Base-by-base conservation (phyloP, 2,797 vertebrate species). In the Mormyrops boulengeri region DNA sequence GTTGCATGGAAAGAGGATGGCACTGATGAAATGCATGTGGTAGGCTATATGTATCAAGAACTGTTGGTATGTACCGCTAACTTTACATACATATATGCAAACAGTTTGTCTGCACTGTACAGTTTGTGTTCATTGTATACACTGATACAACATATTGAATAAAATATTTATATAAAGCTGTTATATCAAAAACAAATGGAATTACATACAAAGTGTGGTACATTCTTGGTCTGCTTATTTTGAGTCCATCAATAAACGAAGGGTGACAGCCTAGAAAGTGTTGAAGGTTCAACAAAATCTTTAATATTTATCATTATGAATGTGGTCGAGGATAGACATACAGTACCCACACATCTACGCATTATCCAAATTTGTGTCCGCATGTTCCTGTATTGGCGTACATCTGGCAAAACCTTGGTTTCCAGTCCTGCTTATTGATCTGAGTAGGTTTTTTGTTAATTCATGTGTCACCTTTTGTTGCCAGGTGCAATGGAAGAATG, bases 91-190 rank as follows among this genome's bases (percentile, higher is more conserved):
- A 96, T 96, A 97, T 97, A 97, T 98, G 96, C 96, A 97, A 97
- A 93, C 89, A 96, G 95, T 97, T 95, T 97, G 96, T 98, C 96
- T 96, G 96, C 97, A 96, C 96, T 97, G 97, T 98, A 97, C 93
- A 96, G 95, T 97, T 97, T 97, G 94, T 97, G 97, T 98, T 97
- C 96, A 96, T 97, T 98, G 96, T 97, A 97, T 96, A 97, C 95
- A 97, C 94, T 96, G 94, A 95, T 95, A 96, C 91, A 95, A 96
- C 92, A 94, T 94, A 95, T 96, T 96, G 95, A 98, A 98, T 98
- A 98, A 98, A 98, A 92, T 93, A 95, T 97, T 98, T 97, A 95
- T 97, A 98, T 94, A 95, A 98, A 96, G 94, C 92, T 73, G 89
- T 90, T 57, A 90, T 90, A 69, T 90, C 96, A 96, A 94, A 95